A percentile compares a stretch with the other conserved stretches of the same genome.
These are phyloP conservation scores for Mystacornis crossleyi DNA, from an alignment of 2,113 vertebrate genomes.

Conservation along the genomic window DNA sequence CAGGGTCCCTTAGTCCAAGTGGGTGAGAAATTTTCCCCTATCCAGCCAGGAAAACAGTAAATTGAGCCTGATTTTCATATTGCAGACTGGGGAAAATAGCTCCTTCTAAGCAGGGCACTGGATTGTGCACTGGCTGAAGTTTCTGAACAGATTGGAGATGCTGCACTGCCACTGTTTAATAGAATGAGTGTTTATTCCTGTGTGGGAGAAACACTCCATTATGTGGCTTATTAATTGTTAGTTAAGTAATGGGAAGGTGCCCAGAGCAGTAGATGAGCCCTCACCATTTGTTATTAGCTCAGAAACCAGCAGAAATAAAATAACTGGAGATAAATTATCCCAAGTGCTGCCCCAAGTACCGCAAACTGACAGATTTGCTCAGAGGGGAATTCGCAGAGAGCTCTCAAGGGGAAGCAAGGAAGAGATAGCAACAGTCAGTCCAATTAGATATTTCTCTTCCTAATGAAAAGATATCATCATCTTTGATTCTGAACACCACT, in stretches of 20 bases:
- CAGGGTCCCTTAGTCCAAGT: too few species aligned
- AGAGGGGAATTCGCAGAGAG: background rate
- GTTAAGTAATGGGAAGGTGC: slow-evolving; percentile 62
- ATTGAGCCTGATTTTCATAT: rapidly evolving
- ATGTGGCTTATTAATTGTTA: slow-evolving; percentile 64
- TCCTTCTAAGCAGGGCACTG: background rate
- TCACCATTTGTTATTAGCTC: slow-evolving; percentile 46
- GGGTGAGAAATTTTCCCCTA: background rate
- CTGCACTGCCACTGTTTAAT: background rate
- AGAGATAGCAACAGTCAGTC: background rate
- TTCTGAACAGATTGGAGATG: background rate
- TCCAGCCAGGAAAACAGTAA: background rate
- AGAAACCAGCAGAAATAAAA: slow-evolving; percentile 49
- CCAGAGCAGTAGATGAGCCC: slow-evolving; percentile 50
- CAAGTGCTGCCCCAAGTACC: background rate
- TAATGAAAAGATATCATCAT: background rate
- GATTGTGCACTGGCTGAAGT: background rate
- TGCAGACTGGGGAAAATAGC: background rate
- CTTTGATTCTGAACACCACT: background rate
- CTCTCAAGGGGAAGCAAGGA: background rate
- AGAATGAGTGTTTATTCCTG: slow-evolving; percentile 37
- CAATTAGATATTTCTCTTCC: background rate
- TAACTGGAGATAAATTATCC: slow-evolving; percentile 31
- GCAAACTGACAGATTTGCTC: background rate
- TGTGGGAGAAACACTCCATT: slow-evolving; percentile 52